phyloP scores from a whole-genome alignment of 2,113 vertebrate genomes.

The Saccopteryx leptura region DNA sequence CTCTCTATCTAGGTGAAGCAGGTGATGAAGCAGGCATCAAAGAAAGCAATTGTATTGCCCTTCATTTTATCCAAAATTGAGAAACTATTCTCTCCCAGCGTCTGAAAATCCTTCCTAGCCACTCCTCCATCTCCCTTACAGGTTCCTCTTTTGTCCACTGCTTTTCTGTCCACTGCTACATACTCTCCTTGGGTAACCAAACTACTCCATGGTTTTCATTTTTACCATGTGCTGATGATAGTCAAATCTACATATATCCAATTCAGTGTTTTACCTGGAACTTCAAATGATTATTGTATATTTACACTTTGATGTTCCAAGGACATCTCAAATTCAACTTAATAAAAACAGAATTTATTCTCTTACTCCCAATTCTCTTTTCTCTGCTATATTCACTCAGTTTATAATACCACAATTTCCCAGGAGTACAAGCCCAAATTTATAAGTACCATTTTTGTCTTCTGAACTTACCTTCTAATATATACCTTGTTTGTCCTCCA shows the following conservation, averaged over 20 bases:
- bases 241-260: background rate
- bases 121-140: background rate
- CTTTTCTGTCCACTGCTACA: background rate
- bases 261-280: background rate
- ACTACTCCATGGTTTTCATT: background rate
- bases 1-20: background rate
- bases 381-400: background rate
- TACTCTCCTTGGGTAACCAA: background rate
- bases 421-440: background rate
- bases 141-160: background rate
- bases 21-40: background rate
- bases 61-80: background rate
- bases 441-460: background rate
- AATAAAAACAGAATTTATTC: background rate
- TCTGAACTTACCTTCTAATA: background rate
- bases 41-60: background rate
- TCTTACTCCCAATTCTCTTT: background rate
- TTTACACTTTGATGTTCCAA: background rate
- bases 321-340: constrained; percentile 8
- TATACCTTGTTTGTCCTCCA: background rate
- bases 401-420: background rate
- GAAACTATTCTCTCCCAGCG: background rate
- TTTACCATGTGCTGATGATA: background rate
- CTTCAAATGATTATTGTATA: constrained; percentile 25
- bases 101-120: background rate